phyloP scores from a whole-genome alignment of 2,888 invertebrate species.

The Tortricodes alternella region DNA sequence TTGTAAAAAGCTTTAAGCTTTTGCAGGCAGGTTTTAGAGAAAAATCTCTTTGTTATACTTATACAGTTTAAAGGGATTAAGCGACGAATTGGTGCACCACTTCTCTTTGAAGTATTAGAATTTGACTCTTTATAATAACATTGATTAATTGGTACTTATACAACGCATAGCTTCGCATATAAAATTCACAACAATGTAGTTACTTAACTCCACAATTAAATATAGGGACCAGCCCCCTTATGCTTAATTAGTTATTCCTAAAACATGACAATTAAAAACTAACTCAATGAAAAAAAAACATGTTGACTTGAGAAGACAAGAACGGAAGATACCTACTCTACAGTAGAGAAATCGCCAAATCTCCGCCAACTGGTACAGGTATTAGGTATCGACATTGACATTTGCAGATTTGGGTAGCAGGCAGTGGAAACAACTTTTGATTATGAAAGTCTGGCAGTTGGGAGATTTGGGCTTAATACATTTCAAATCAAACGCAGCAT shows the following conservation, averaged over 20 bases:
- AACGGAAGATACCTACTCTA: no score
- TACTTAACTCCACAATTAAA: slow-evolving; percentile 56
- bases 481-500: no score
- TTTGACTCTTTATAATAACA: slow-evolving; percentile 51
- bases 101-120: slow-evolving; percentile 35
- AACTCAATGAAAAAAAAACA: slow-evolving; percentile 35
- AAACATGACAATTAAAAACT: slow-evolving; percentile 50
- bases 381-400: no score
- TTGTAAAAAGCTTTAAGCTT: no score
- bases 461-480: no score
- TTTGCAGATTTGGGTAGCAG: no score
- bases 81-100: slow-evolving; percentile 35
- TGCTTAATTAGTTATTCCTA: slow-evolving; percentile 54
- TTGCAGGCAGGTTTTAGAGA: no score
- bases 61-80: no score
- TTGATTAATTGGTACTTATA: slow-evolving; percentile 63
- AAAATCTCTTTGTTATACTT: no score
- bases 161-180: slow-evolving; percentile 60
- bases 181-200: slow-evolving; percentile 72
- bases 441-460: no score
- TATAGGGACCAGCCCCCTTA: slow-evolving; percentile 75
- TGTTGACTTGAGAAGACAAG: slow-evolving; percentile 10
- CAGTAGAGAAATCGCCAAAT: no score
- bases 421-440: no score
- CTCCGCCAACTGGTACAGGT: background rate